These are phyloP conservation scores for Microdon myrmicae DNA, from an alignment of 2,888 invertebrate genomes.

Conservation along the genomic window DNA sequence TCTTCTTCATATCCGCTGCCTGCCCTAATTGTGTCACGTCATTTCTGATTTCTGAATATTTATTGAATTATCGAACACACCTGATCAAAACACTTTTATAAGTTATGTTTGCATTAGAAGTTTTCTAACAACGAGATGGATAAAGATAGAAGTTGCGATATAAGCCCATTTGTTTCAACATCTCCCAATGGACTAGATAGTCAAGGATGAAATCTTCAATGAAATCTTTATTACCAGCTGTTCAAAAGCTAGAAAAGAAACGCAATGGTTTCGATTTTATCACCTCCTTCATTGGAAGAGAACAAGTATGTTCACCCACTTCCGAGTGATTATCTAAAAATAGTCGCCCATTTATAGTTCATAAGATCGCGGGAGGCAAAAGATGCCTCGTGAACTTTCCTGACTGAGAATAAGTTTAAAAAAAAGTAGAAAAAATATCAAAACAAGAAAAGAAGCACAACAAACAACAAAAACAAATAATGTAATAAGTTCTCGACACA, in stretches of 20 bases:
- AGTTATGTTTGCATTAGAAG: background rate
- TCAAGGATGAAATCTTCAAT: background rate
- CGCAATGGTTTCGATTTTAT: slow-evolving; percentile 3
- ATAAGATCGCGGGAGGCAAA: slow-evolving; percentile 5
- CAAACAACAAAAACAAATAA: no score
- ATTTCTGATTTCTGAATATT: no score
- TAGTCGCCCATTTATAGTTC: slow-evolving; percentile 14
- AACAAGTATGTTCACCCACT: slow-evolving; percentile 2
- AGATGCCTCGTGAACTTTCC: slow-evolving; percentile 4
- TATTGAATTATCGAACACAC: no score
- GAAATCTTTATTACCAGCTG: background rate
- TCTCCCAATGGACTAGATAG: no score
- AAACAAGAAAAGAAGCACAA: no score
- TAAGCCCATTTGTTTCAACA: no score
- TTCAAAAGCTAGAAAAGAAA: background rate
- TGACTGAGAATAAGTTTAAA: no score
- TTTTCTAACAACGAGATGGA: background rate
- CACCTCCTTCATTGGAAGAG: slow-evolving; percentile 2
- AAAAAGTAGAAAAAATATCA: no score
- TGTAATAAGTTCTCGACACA: no score
- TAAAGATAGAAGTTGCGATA: no score
- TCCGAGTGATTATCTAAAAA: slow-evolving; percentile 27
- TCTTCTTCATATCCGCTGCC: no score
- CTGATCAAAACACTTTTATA: background rate
- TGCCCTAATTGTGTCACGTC: no score